Evolutionary conservation across 2,113 vertebrate genomes (phyloP).

Genomic region (Hiodon tergisus): DNA sequence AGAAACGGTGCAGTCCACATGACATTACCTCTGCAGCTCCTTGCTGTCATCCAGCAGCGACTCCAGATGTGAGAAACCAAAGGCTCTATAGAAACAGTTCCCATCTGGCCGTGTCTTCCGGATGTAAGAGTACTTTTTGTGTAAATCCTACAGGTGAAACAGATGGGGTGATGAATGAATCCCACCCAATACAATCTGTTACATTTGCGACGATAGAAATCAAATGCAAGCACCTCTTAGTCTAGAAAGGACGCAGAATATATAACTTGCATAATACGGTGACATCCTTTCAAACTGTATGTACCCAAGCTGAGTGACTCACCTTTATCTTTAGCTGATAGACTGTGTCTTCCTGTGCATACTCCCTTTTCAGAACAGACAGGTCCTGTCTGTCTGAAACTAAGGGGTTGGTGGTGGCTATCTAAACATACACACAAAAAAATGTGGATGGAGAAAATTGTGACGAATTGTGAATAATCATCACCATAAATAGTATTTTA

Average conservation of each 20-base stretch:
- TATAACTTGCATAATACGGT: background rate
- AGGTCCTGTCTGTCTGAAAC: conserved; percentile 84
- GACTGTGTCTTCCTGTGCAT: conserved; percentile 78
- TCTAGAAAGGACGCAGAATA: background rate
- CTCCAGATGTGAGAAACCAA: conserved; percentile 87
- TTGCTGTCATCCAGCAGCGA: conserved; percentile 82
- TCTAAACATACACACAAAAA: conserved; percentile 52
- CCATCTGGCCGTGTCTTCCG: conserved; percentile 87
- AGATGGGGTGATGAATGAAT: background rate
- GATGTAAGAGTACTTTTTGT: conserved; percentile 85
- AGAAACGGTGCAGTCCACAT: background rate
- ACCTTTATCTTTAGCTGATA: conserved; percentile 95
- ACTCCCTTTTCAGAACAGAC: conserved; percentile 77
- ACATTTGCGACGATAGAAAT: background rate
- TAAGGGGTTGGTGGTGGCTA: conserved; percentile 83
- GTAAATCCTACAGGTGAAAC: conserved; percentile 65
- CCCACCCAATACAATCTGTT: background rate
- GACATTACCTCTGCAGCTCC: conserved; percentile 75
- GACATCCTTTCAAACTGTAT: background rate
- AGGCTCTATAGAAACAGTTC: conserved; percentile 91
- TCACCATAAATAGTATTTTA: background rate
- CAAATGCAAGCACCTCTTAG: background rate
- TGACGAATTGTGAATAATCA: background rate
- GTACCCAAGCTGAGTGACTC: conserved; percentile 16
- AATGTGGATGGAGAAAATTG: background rate